phyloP scores from a whole-genome alignment of 2,113 vertebrate genomes.

The Piprites chloris region DNA sequence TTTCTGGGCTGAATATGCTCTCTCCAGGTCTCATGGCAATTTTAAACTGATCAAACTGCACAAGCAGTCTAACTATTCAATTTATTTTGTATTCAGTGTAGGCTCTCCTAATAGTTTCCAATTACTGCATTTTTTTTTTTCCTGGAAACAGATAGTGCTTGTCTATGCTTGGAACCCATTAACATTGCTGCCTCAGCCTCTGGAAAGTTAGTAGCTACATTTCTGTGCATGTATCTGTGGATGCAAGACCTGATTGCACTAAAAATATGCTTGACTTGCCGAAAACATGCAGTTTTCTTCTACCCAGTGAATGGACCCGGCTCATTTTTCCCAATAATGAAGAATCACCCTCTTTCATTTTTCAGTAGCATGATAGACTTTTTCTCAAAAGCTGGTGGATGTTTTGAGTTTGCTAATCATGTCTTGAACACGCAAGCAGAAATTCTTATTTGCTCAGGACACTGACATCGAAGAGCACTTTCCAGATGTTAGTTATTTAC shows the following conservation, averaged over 20 bases:
- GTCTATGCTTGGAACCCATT: constrained; percentile 5
- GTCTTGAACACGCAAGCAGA: neutral
- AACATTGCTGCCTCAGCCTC: neutral
- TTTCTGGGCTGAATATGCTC: neutral
- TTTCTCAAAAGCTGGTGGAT: neutral
- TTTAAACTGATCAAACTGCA: neutral
- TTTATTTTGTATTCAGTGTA: neutral
- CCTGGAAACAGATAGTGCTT: neutral
- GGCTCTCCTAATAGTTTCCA: constrained; percentile 25
- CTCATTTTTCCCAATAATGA: neutral
- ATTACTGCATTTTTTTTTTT: constrained; percentile 6
- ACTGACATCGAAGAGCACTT: neutral
- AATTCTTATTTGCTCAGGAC: neutral
- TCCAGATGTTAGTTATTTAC: neutral
- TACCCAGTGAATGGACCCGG: neutral
- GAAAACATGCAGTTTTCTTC: neutral
- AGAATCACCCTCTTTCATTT: neutral
- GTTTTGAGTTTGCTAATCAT: neutral
- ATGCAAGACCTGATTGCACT: neutral
- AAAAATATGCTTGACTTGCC: neutral
- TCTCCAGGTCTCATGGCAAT: neutral
- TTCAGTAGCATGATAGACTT: neutral
- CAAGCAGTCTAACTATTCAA: neutral
- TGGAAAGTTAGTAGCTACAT: neutral
- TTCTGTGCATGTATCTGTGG: neutral